Conservation (phyloP, 2,113 vertebrate species). For the Clarias magur region DNA sequence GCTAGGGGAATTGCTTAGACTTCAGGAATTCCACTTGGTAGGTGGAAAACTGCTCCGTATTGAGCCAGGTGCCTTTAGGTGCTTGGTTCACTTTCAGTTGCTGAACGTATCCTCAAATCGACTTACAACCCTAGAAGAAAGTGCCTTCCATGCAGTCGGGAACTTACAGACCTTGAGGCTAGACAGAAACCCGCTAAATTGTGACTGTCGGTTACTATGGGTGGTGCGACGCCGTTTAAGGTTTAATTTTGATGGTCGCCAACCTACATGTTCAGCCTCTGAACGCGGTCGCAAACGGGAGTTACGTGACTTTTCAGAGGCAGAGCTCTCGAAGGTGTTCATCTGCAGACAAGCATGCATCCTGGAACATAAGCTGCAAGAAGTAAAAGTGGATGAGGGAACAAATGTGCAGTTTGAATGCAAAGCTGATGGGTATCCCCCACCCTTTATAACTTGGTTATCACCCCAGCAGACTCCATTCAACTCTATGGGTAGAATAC, state of each 20-base stretch:
- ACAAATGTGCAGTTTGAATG: conserved; percentile 76
- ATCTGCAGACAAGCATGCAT: conserved; percentile 79
- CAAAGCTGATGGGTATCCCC: conserved; percentile 82
- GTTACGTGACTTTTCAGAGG: conserved; percentile 80
- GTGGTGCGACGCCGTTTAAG: conserved; percentile 73
- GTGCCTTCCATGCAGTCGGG: conserved; percentile 80
- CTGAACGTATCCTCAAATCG: conserved; percentile 84
- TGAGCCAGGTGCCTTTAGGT: conserved; percentile 79
- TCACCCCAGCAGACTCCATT: conserved; percentile 72
- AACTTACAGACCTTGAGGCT: conserved; percentile 80
- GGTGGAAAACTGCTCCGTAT: conserved; percentile 78
- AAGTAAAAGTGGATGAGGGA: conserved; percentile 77
- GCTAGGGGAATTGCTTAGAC: conserved; percentile 73
- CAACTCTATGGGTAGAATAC: conserved; percentile 71
- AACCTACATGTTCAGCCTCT: conserved; percentile 79
- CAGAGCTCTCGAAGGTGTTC: conserved; percentile 77
- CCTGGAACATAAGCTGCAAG: conserved; percentile 68
- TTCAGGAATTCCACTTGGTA: conserved; percentile 83
- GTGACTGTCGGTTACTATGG: conserved; percentile 89
- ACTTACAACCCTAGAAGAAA: conserved; percentile 81
- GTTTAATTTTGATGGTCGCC: conserved; percentile 78
- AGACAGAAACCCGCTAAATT: conserved; percentile 82
- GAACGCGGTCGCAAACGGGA: conserved; percentile 66
- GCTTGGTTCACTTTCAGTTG: conserved; percentile 76
- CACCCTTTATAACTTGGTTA: conserved; percentile 78